Conservation (phyloP, 2,888 invertebrate genomes). For the Oxycera nigricornis region DNA sequence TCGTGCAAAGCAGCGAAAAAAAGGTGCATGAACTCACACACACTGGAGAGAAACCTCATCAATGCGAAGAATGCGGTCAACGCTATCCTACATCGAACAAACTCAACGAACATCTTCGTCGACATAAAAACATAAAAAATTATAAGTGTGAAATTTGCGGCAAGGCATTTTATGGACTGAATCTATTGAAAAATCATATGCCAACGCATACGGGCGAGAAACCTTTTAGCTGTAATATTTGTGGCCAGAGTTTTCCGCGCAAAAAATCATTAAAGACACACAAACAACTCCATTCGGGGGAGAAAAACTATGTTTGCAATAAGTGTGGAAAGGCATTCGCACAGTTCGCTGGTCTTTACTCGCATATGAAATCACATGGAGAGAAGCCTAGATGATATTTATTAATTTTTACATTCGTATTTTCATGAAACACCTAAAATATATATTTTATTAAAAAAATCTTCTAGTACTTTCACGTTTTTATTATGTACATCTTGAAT, state of each 20-base stretch:
- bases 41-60: conserved; percentile 53
- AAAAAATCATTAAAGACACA: conserved; percentile 56
- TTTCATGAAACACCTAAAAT: too few species aligned
- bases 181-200: conserved; percentile 54
- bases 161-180: conserved; percentile 55
- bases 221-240: conserved; percentile 49
- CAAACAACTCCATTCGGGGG: conserved; percentile 54
- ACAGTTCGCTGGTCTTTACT: conserved; percentile 58
- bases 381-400: conserved; percentile 15
- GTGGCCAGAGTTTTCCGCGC: conserved; percentile 55
- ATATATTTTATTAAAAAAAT: too few species aligned
- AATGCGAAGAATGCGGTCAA: conserved; percentile 56
- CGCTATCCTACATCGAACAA: conserved; percentile 55
- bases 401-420: too few species aligned
- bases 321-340: conserved; percentile 56
- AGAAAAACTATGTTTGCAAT: conserved; percentile 57
- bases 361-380: conserved; percentile 57
- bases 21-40: conserved; percentile 54
- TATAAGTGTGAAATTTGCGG: conserved; percentile 53
- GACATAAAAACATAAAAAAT: conserved; percentile 56
- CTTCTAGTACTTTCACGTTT: too few species aligned
- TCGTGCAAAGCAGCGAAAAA: conserved; percentile 53
- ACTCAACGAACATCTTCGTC: conserved; percentile 54
- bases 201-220: conserved; percentile 56
- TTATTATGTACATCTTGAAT: too few species aligned